A percentile compares a stretch with the other conserved stretches of the same genome.
Conservation (phyloP, 1,140 invertebrate genomes). For the Diploscapter pachys region DNA sequence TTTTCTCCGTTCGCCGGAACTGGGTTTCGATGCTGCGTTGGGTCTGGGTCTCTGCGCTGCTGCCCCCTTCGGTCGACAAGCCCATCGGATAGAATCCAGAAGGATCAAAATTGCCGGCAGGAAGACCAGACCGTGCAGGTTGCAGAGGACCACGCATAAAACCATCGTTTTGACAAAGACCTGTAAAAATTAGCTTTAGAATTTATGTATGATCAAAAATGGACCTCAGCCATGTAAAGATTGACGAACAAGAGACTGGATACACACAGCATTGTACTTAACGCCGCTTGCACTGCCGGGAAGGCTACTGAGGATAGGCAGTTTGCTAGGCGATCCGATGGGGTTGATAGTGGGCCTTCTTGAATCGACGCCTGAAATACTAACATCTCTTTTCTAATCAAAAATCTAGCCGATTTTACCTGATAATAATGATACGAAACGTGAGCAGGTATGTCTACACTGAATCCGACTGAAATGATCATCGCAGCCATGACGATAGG, state of each 20-base stretch:
- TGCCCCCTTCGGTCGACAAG: constrained; percentile 26
- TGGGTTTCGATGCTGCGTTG: not conserved
- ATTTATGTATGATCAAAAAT: not conserved
- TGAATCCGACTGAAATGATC: constrained; percentile 63
- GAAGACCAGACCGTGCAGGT: constrained; percentile 54
- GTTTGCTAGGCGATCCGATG: constrained; percentile 50
- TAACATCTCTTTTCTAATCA: not conserved
- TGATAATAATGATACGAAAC: constrained; percentile 64
- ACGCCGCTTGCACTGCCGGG: constrained; percentile 52
- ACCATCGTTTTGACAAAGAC: constrained; percentile 56
- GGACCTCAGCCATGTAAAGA: constrained; percentile 52
- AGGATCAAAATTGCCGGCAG: constrained; percentile 56
- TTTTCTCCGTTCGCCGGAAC: too few relatives aligned
- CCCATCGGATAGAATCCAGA: constrained; percentile 35
- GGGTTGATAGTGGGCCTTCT: constrained; percentile 38
- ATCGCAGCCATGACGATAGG: constrained; percentile 63
- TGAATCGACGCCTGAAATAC: constrained; percentile 23
- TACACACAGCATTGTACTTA: constrained; percentile 55
- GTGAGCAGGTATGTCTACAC: constrained; percentile 62
- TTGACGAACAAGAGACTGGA: constrained; percentile 51
- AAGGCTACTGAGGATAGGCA: constrained; percentile 57
- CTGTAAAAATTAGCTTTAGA: not conserved
- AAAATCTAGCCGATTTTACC: constrained; percentile 32
- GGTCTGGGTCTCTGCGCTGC: not conserved
- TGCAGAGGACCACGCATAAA: constrained; percentile 53